Evolutionary conservation across 1,140 invertebrate genomes (phyloP).

Genomic region (Thalassaphorura encarpata): DNA sequence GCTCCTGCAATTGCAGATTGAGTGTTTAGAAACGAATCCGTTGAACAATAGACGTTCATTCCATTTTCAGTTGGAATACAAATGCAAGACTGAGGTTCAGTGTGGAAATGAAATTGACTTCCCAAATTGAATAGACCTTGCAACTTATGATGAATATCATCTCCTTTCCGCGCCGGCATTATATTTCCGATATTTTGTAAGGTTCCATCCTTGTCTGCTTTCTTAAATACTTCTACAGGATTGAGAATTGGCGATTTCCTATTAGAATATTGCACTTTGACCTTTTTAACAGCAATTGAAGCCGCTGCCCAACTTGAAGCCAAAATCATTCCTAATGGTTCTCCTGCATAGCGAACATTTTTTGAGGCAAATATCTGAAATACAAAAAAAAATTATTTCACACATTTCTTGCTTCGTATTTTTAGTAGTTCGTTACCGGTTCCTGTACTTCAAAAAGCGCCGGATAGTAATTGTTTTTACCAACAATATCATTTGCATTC

Average conservation of each 20-base stretch:
- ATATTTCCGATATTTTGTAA: neutral
- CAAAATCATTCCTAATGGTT: slow-evolving; percentile 40
- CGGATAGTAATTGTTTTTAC: too few species aligned
- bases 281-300: slow-evolving; percentile 35
- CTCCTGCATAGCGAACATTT: slow-evolving; percentile 49
- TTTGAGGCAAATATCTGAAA: slow-evolving; percentile 40
- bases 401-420: too few species aligned
- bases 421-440: too few species aligned
- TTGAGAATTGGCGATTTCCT: slow-evolving; percentile 40
- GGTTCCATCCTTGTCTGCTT: slow-evolving; percentile 2
- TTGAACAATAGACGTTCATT: slow-evolving; percentile 36
- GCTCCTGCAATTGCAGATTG: slow-evolving; percentile 51
- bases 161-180: neutral
- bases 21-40: slow-evolving; percentile 48
- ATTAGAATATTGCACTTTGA: slow-evolving; percentile 39
- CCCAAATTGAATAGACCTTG: slow-evolving; percentile 36
- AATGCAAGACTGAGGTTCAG: slow-evolving; percentile 39
- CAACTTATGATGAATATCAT: slow-evolving; percentile 22
- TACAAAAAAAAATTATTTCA: neutral
- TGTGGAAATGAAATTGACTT: slow-evolving; percentile 39
- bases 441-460: too few species aligned
- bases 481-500: too few species aligned
- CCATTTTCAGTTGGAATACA: slow-evolving; percentile 39
- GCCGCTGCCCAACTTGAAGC: slow-evolving; percentile 38
- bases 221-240: slow-evolving; percentile 19